These are phyloP conservation scores for Sarcophaga caerulescens DNA, from an alignment of 2,888 invertebrate genomes.

Conservation along the genomic window DNA sequence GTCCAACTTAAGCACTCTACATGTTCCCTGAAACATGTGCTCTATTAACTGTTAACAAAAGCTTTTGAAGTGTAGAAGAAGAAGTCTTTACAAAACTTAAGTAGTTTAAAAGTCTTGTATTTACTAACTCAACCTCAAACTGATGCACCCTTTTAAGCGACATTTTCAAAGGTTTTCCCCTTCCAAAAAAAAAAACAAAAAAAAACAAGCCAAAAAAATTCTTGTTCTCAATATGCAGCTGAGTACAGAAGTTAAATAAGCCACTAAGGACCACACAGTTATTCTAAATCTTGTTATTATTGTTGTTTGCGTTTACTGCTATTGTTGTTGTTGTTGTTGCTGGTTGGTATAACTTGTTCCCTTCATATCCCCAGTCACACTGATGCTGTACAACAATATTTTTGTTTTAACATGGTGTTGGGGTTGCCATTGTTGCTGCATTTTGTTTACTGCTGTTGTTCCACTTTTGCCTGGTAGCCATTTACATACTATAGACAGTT, in stretches of 20 bases:
- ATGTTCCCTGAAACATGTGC: too few relatives aligned
- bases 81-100: too few relatives aligned
- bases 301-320: background rate
- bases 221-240: conserved; percentile 59
- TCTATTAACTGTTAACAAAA: too few relatives aligned
- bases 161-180: too few relatives aligned
- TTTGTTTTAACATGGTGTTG: background rate
- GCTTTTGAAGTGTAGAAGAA: too few relatives aligned
- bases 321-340: background rate
- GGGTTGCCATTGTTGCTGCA: background rate
- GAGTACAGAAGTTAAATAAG: conserved; percentile 63
- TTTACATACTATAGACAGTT: conserved; percentile 66
- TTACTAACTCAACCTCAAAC: too few relatives aligned
- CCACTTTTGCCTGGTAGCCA: conserved; percentile 51
- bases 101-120: too few relatives aligned
- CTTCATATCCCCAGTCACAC: background rate
- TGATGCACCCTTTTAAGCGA: too few relatives aligned
- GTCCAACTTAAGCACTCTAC: too few relatives aligned
- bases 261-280: background rate
- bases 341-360: conserved; percentile 6
- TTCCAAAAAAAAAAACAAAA: too few relatives aligned
- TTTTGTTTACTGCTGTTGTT: conserved; percentile 9
- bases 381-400: background rate
- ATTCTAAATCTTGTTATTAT: background rate
- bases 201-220: conserved; percentile 19